phyloP scores from a whole-genome alignment of 1,140 invertebrate genomes.

The Paraescarpia echinospica region DNA sequence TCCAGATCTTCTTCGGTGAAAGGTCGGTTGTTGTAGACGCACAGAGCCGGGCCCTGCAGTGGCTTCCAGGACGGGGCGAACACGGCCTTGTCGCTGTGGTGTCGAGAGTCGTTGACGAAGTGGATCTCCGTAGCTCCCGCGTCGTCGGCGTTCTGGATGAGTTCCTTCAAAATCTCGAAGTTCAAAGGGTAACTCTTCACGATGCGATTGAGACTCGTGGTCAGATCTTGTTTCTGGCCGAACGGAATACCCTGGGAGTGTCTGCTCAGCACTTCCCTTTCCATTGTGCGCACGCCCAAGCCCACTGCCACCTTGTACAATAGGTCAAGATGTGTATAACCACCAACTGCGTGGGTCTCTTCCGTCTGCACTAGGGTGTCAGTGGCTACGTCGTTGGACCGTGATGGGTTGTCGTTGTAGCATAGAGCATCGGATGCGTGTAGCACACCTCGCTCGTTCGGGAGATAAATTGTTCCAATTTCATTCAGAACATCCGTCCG shows the following conservation, averaged over 20 bases:
- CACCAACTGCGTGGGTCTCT: background rate
- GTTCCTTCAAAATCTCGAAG: conserved; percentile 14
- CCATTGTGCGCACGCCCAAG: conserved; percentile 17
- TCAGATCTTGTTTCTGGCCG: conserved; percentile 21
- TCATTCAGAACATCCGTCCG: background rate
- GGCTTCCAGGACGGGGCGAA: background rate
- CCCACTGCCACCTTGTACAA: background rate
- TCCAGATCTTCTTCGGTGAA: conserved; percentile 43
- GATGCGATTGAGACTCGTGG: background rate
- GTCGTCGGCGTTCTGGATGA: conserved; percentile 40
- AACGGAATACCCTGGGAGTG: conserved; percentile 15
- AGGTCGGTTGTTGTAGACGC: conserved; percentile 40
- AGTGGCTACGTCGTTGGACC: background rate
- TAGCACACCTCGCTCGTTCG: conserved; percentile 4
- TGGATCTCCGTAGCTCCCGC: conserved; percentile 56
- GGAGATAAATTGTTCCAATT: background rate
- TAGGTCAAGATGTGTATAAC: conserved; percentile 7
- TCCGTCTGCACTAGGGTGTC: background rate
- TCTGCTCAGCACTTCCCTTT: background rate
- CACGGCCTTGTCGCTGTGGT: background rate
- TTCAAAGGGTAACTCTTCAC: background rate
- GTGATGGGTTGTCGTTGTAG: conserved; percentile 19
- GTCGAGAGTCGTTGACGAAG: conserved; percentile 21
- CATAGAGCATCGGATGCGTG: background rate
- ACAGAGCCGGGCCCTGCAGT: conserved; percentile 38